Evolutionary conservation across 2,113 vertebrate genomes (phyloP).

Genomic region (Serinus canaria): DNA sequence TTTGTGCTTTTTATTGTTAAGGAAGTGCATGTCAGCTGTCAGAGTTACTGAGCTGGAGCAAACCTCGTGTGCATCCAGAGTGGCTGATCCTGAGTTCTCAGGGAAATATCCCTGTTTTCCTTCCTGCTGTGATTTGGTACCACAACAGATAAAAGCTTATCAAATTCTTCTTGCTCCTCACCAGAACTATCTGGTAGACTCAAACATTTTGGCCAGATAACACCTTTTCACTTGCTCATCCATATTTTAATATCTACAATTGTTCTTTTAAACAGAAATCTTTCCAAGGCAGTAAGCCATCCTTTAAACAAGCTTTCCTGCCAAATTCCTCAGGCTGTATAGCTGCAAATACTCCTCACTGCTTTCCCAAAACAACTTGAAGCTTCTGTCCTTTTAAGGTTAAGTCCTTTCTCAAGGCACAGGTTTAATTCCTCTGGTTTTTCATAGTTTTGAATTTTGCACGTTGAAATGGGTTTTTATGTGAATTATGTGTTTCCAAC

Average conservation of each 20-base stretch:
- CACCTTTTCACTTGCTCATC: not conserved
- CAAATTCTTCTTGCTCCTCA: not conserved
- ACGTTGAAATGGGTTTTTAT: not conserved
- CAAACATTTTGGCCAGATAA: not conserved
- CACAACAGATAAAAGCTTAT: not conserved
- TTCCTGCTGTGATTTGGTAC: not conserved
- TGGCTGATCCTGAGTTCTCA: not conserved
- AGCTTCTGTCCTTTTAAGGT: conserved; percentile 48
- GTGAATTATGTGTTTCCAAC: not conserved
- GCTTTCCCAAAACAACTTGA: conserved; percentile 12
- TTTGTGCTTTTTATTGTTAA: not conserved
- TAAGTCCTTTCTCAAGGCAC: not conserved
- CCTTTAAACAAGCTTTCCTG: conserved; percentile 20
- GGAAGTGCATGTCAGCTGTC: not conserved
- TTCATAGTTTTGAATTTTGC: not conserved
- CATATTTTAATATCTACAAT: not conserved
- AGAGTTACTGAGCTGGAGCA: not conserved
- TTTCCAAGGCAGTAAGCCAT: not conserved
- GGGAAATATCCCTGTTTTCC: not conserved
- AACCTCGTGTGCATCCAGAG: not conserved
- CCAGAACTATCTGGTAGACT: not conserved
- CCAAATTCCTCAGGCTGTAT: not conserved
- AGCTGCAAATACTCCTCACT: not conserved
- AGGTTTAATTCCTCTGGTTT: not conserved
- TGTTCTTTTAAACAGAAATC: not conserved